Conservation (phyloP, 2,888 invertebrate genomes). For the Hemithea aestivaria region DNA sequence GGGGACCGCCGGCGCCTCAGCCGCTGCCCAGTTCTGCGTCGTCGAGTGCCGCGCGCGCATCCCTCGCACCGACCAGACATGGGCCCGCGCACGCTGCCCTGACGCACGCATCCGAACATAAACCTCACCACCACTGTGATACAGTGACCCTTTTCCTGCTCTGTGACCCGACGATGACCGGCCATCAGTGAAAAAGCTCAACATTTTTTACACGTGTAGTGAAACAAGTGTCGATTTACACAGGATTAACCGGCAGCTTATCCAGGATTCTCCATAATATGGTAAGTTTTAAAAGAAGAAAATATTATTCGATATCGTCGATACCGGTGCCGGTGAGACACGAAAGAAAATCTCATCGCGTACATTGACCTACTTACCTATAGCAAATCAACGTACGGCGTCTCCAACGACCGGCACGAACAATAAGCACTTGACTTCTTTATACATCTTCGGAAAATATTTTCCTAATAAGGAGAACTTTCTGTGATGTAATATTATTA, state of each 20-base stretch:
- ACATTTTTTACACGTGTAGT: conserved; percentile 51
- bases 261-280: conserved; percentile 43
- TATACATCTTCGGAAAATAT: conserved; percentile 9
- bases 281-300: conserved; percentile 42
- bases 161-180: conserved; percentile 60
- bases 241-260: conserved; percentile 46
- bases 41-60: conserved; percentile 58
- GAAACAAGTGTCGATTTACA: conserved; percentile 52
- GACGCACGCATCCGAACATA: conserved; percentile 39
- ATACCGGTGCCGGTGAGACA: conserved; percentile 23
- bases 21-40: conserved; percentile 51
- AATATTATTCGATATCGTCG: conserved; percentile 9
- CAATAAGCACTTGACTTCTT: conserved; percentile 26
- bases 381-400: conserved; percentile 33
- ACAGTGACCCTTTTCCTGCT: conserved; percentile 58
- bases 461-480: conserved; percentile 4
- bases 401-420: conserved; percentile 42
- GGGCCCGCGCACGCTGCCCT: conserved; percentile 44
- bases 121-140: conserved; percentile 47
- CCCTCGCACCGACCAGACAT: conserved; percentile 57
- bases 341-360: conserved; percentile 47
- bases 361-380: conserved; percentile 61
- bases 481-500: conserved; percentile 1
- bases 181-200: conserved; percentile 45
- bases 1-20: conserved; percentile 46